A percentile compares a stretch with the other conserved stretches of the same genome.
These are phyloP conservation scores for Nemapogon koenigi DNA, from an alignment of 2,888 invertebrate species.

Conservation along the genomic window DNA sequence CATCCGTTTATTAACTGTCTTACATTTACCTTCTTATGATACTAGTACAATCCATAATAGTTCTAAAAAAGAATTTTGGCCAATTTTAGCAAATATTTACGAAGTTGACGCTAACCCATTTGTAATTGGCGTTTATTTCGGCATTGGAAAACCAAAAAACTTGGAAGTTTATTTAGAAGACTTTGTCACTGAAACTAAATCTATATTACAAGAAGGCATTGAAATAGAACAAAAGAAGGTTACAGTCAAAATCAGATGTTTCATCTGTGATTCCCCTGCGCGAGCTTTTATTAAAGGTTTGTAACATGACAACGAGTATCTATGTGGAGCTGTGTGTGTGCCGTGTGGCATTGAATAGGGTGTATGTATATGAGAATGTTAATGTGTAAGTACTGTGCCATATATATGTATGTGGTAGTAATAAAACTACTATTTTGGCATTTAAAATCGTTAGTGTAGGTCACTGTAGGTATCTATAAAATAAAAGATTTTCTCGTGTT, in stretches of 20 bases:
- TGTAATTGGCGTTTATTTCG: constrained; percentile 10
- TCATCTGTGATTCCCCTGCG: constrained; percentile 12
- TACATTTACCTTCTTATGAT: too few species aligned
- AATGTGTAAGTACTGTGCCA: too few species aligned
- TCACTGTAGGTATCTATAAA: too few species aligned
- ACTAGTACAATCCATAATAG: constrained; percentile 12
- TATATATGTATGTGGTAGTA: too few species aligned
- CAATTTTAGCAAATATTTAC: constrained; percentile 10
- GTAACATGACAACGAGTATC: too few species aligned
- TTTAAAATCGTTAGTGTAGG: neutral
- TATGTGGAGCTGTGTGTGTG: too few species aligned
- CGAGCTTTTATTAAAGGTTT: constrained; percentile 11
- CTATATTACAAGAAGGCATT: constrained; percentile 1
- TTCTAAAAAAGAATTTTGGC: constrained; percentile 12
- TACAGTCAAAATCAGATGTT: constrained; percentile 5
- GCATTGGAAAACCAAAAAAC: constrained; percentile 9
- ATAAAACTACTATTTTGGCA: neutral
- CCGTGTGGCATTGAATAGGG: too few species aligned
- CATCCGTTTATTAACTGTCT: too few species aligned
- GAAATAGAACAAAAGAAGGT: neutral
- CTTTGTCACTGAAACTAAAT: constrained; percentile 4
- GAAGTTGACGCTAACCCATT: constrained; percentile 4
- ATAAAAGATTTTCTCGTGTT: too few species aligned
- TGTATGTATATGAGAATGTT: too few species aligned
- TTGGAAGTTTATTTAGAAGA: constrained; percentile 5